Evolutionary conservation across 2,888 invertebrate genomes (phyloP).

Genomic region (Myopa testacea): DNA sequence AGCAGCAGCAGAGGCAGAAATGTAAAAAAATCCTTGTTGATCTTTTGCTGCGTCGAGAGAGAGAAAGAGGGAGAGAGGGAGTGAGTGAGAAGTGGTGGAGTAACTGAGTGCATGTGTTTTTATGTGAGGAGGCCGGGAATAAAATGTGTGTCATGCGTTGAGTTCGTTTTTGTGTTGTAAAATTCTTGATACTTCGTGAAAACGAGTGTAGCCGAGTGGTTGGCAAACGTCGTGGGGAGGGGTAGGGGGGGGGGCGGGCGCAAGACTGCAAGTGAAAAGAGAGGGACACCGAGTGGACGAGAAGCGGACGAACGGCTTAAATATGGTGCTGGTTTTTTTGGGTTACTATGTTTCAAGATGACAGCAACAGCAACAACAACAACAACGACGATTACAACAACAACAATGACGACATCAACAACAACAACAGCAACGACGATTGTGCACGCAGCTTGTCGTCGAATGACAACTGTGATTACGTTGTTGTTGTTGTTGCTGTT

Average conservation of each 20-base stretch:
- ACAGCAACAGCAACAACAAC: background rate
- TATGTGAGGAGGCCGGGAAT: background rate
- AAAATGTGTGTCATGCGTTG: conserved; percentile 21
- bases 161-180: background rate
- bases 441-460: conserved; percentile 19
- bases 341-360: background rate
- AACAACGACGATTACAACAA: background rate
- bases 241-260: background rate
- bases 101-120: no score
- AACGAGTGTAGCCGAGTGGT: background rate
- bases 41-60: background rate
- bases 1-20: no score
- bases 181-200: background rate
- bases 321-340: background rate
- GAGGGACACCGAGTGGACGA: no score
- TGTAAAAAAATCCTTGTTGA: background rate
- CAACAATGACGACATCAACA: background rate
- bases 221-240: background rate
- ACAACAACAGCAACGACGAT: background rate
- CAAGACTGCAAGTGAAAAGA: no score
- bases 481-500: conserved; percentile 18
- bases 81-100: no score
- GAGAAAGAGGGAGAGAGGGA: background rate
- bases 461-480: conserved; percentile 2
- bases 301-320: no score